Evolutionary conservation across 2,888 invertebrate species (phyloP), one percentile per base, ranked within the genome.

Genomic region (Chaetogeoica ovagalla): DNA sequence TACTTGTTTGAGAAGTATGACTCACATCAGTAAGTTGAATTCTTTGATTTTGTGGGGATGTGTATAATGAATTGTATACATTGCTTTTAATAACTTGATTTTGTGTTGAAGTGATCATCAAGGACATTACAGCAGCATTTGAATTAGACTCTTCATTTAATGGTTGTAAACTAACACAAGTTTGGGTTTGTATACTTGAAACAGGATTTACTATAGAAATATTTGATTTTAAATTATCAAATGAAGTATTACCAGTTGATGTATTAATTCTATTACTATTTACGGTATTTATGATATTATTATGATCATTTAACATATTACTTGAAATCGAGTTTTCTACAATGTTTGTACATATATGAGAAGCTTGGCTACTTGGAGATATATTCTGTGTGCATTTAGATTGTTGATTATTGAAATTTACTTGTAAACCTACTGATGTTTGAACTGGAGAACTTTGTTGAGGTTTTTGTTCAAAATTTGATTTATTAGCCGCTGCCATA

Each of bases 111-210:
- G 39, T 39, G 13, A 79, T 63, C 79, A 63, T 79, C 21, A 79
- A 79, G 0, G 79, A 79, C 39, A 79, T 71, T 6, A 79, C 63
- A 57, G 79, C 71, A 63, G 71, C 17, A 23, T 63, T 71, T 43
- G 79, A 30, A 79, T 60, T 43, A 23, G 57, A 71, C 3, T 63
- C 23, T 79, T 70, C 70, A 43, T 71, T 71, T 8, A 55, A 39
- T 21, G 60, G 23, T 4, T 37, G 60, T 77, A 77, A 37, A 19
- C 52, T 52, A 62, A 52, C 23, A 70, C 77, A 77, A 0, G 77
- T 69, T 77, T 69, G 77, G 52, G 79, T 79, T n/a, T 79, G 79
- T 23, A 57, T 79, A 57, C 63, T 79, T 19, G 71, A 79, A 19
- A 79, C 71, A 17, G 63, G 55, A 71, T 79, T 79, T 52, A 43